phyloP scores from a whole-genome alignment of 1,140 invertebrate species.

The Idris sp. region DNA sequence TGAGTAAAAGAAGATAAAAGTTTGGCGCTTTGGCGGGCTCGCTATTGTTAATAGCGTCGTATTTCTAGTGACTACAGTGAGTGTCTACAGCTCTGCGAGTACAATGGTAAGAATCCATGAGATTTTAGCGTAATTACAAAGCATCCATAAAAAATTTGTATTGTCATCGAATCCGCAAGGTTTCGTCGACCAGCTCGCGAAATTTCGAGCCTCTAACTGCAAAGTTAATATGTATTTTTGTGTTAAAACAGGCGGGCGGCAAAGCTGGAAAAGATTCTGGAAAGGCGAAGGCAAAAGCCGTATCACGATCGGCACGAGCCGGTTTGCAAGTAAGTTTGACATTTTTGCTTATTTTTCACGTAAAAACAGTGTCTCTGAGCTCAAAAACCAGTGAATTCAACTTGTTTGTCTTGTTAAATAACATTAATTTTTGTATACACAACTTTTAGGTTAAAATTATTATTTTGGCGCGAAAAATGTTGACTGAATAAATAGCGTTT shows the following conservation, averaged over 20 bases:
- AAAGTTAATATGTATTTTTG: conserved; percentile 75
- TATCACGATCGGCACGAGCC: conserved; percentile 97
- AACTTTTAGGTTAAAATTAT: conserved; percentile 66
- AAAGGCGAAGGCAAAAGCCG: conserved; percentile 99
- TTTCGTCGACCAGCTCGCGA: too few species aligned
- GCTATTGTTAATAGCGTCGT: too few species aligned
- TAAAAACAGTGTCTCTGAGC: too few species aligned
- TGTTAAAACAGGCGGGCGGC: conserved; percentile 90
- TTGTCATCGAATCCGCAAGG: conserved; percentile 49
- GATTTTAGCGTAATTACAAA: conserved; percentile 71
- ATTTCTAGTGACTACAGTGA: too few species aligned
- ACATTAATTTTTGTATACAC: too few species aligned
- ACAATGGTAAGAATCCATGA: conserved; percentile 79
- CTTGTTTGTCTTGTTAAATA: too few species aligned
- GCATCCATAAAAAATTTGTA: conserved; percentile 64
- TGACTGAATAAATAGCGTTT: too few species aligned
- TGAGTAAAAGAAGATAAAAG: too few species aligned
- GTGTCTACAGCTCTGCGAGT: conserved; percentile 65
- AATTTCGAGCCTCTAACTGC: too few species aligned
- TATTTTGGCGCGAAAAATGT: conserved; percentile 73
- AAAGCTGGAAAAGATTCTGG: conserved; percentile 99
- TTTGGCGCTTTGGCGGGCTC: too few species aligned
- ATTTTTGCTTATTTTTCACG: too few species aligned
- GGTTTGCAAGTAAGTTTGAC: conserved; percentile 92
- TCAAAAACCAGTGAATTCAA: too few species aligned